These are phyloP conservation scores for Sigmodon hispidus DNA, from an alignment of 2,113 vertebrate species.

Conservation along the genomic window DNA sequence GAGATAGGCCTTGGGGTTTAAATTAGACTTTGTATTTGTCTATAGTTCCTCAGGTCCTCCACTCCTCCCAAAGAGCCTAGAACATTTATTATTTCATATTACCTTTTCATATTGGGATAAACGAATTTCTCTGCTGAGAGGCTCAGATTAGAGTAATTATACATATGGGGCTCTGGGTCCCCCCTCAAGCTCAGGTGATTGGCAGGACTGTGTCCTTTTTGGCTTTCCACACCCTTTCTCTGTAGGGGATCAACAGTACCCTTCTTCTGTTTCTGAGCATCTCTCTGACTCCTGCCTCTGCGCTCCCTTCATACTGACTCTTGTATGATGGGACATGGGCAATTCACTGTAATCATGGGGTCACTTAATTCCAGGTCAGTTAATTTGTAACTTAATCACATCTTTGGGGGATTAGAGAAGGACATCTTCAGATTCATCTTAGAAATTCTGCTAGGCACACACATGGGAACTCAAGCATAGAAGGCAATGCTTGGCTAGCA, in stretches of 20 bases:
- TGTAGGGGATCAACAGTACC: background rate
- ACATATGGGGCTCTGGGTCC: background rate
- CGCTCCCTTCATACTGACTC: background rate
- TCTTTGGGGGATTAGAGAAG: background rate
- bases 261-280: background rate
- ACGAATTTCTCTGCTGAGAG: background rate
- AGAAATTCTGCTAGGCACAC: background rate
- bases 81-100: background rate
- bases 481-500: background rate
- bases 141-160: background rate
- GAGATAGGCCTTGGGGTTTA: background rate
- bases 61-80: background rate
- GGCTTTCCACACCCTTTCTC: background rate
- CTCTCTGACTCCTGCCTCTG: fast-evolving
- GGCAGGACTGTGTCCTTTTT: background rate
- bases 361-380: background rate
- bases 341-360: background rate
- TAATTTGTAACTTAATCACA: background rate
- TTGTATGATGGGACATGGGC: background rate
- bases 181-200: background rate
- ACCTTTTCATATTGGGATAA: background rate
- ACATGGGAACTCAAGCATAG: background rate
- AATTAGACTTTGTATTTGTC: background rate
- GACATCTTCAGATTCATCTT: background rate
- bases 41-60: background rate